Conservation (phyloP, 2,113 vertebrate genomes). For the Sphaerodactylus townsendi region DNA sequence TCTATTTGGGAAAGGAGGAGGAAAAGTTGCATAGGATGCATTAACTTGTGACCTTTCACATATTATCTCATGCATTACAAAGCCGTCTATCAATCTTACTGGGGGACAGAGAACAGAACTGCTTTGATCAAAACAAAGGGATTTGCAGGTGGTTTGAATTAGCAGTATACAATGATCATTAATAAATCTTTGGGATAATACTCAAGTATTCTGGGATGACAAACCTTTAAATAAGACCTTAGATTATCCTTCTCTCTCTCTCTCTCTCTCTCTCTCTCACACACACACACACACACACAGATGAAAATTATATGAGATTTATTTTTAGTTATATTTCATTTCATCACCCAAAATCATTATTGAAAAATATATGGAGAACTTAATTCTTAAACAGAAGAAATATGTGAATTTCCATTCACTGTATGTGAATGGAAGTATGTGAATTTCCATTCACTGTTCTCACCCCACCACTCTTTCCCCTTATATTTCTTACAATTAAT, state of each 20-base stretch:
- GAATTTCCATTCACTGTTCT: conserved; percentile 20
- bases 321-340: conserved; percentile 24
- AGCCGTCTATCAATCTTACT: conserved; percentile 68
- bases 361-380: background rate
- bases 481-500: conserved; percentile 58
- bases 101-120: conserved; percentile 25
- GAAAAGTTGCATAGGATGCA: conserved; percentile 73
- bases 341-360: background rate
- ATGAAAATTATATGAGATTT: background rate
- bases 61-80: conserved; percentile 78
- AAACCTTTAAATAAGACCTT: conserved; percentile 42
- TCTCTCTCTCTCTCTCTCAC: too few species aligned
- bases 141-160: conserved; percentile 77
- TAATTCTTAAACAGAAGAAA: background rate
- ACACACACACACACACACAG: too few species aligned
- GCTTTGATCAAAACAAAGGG: conserved; percentile 77
- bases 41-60: conserved; percentile 80
- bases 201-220: conserved; percentile 32
- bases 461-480: conserved; percentile 23
- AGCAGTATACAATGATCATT: conserved; percentile 67
- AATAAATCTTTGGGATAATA: conserved; percentile 61
- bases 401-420: too few species aligned
- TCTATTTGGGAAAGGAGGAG: conserved; percentile 63
- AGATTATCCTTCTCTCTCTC: conserved; percentile 41
- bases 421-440: too few species aligned